A percentile compares a stretch with the other conserved stretches of the same genome.
These are phyloP conservation scores for Poicephalus meyeri DNA, from an alignment of 2,113 vertebrate species.

Conservation along the genomic window DNA sequence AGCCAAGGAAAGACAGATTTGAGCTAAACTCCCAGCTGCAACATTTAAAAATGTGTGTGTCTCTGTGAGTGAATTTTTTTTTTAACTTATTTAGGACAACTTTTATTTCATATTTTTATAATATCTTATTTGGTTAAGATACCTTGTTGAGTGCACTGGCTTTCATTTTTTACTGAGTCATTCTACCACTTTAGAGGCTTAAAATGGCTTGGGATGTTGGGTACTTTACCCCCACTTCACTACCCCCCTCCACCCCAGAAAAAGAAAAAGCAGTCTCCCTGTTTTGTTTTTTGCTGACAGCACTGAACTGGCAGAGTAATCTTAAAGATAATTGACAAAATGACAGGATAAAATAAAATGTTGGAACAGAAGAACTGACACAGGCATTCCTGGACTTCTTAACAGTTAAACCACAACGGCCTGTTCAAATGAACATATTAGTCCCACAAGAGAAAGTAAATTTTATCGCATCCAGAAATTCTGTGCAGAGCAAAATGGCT, in stretches of 20 bases:
- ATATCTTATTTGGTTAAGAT: neutral
- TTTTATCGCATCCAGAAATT: neutral
- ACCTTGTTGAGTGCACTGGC: neutral
- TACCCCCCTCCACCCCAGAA: too few species aligned
- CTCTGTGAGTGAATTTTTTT: neutral
- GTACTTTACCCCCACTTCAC: neutral
- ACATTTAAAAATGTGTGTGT: neutral
- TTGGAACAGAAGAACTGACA: constrained; percentile 46
- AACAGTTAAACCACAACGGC: constrained; percentile 34
- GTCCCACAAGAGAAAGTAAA: constrained; percentile 21
- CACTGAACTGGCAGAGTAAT: constrained; percentile 7
- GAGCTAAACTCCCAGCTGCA: neutral
- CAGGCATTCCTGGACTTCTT: constrained; percentile 29
- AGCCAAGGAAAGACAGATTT: neutral
- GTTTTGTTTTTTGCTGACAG: constrained; percentile 50
- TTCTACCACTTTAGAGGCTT: neutral
- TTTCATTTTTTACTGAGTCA: constrained; percentile 35
- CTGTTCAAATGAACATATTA: neutral
- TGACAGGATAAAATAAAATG: constrained; percentile 57
- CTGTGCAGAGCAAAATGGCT: neutral
- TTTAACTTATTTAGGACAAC: neutral
- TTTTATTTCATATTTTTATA: neutral
- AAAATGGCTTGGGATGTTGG: neutral
- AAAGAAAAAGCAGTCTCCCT: neutral
- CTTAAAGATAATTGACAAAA: constrained; percentile 55